Evolutionary conservation across 2,113 vertebrate species (phyloP).

Genomic region (Ranitomeya imitator): DNA sequence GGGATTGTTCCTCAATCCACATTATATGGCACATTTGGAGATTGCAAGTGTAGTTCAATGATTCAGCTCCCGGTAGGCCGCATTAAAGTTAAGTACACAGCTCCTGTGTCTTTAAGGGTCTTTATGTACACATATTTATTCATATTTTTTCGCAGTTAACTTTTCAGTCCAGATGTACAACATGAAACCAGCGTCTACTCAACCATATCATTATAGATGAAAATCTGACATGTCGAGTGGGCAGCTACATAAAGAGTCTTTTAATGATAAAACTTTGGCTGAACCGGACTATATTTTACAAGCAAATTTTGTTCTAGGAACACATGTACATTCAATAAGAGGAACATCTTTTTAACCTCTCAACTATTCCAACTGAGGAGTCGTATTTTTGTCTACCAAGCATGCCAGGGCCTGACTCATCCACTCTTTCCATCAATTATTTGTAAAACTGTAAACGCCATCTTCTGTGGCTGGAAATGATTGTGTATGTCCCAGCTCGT

Average conservation of each 20-base stretch:
- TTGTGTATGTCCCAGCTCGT: not conserved
- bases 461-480: not conserved
- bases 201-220: constrained; percentile 36
- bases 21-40: not conserved
- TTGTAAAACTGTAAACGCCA: not conserved
- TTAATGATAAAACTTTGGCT: constrained; percentile 34
- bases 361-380: not conserved
- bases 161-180: constrained; percentile 16
- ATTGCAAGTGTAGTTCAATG: not conserved
- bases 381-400: constrained; percentile 27
- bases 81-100: not conserved
- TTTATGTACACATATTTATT: constrained; percentile 1
- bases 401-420: constrained; percentile 42
- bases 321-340: constrained; percentile 4
- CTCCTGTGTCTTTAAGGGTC: not conserved
- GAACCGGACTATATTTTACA: constrained; percentile 35
- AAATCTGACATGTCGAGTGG: constrained; percentile 35
- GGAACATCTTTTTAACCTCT: not conserved
- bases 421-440: not conserved
- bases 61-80: not conserved
- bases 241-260: constrained; percentile 29
- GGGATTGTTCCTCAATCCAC: not conserved
- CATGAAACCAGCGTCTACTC: constrained; percentile 14
- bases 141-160: constrained; percentile 12
- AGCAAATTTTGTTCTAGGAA: constrained; percentile 3